A percentile compares a stretch with the other conserved stretches of the same genome.
These are phyloP conservation scores for Drosophila simulans DNA, from an alignment of 1,140 invertebrate species.

Conservation along the genomic window DNA sequence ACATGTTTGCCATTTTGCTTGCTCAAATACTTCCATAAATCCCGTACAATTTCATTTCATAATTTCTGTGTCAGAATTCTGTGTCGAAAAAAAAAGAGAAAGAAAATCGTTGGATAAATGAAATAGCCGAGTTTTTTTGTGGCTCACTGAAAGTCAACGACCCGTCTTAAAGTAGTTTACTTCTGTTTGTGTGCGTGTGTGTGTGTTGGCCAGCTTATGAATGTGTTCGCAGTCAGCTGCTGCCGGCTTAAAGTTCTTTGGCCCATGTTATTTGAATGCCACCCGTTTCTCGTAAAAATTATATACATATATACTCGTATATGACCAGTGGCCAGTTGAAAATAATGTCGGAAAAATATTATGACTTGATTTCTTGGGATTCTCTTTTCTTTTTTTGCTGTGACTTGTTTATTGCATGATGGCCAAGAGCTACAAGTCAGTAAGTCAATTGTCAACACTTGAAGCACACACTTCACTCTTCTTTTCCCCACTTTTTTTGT, in stretches of 20 bases:
- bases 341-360: constrained; percentile 46
- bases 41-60: constrained; percentile 1
- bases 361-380: constrained; percentile 49
- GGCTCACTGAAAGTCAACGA: constrained; percentile 33
- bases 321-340: constrained; percentile 34
- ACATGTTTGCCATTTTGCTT: constrained; percentile 22
- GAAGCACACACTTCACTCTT: constrained; percentile 55
- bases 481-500: background rate
- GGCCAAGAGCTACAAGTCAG: constrained; percentile 67
- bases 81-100: background rate
- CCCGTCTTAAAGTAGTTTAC: constrained; percentile 41
- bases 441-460: constrained; percentile 80
- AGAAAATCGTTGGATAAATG: background rate
- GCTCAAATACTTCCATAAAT: constrained; percentile 15
- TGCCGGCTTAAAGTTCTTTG: constrained; percentile 51
- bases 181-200: constrained; percentile 1
- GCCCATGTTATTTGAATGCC: constrained; percentile 59
- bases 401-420: constrained; percentile 20
- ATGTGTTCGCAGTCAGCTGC: constrained; percentile 50
- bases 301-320: background rate
- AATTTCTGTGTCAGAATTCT: constrained; percentile 5
- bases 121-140: background rate
- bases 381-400: constrained; percentile 10
- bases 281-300: constrained; percentile 20
- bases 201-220: constrained; percentile 45